Percentiles rank a stretch among this genome's conserved stretches.
These are phyloP conservation scores for Tachuris rubrigastra DNA, from an alignment of 2,113 vertebrate species.

Conservation along the genomic window DNA sequence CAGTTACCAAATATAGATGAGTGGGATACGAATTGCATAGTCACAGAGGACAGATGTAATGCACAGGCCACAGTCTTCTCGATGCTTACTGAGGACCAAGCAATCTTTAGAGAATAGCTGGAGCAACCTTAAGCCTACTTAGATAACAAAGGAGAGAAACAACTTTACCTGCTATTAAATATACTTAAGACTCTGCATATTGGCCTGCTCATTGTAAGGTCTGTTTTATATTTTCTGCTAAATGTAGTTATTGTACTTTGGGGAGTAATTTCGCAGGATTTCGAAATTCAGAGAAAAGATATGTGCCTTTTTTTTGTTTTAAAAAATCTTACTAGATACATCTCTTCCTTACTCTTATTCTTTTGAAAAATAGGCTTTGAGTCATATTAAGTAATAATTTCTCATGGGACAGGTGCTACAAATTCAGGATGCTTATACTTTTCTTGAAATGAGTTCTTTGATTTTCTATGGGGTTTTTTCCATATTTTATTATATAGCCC, in stretches of 20 bases:
- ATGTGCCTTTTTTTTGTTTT: background rate
- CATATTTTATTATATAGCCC: background rate
- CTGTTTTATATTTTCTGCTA: constrained; percentile 45
- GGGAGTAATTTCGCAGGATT: background rate
- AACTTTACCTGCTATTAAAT: background rate
- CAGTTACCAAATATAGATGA: constrained; percentile 92
- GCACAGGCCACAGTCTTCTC: constrained; percentile 79
- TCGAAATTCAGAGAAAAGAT: background rate
- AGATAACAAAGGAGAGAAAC: background rate
- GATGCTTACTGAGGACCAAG: constrained; percentile 70
- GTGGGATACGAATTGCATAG: constrained; percentile 77
- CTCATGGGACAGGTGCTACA: background rate
- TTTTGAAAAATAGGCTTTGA: background rate
- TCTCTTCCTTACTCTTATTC: background rate
- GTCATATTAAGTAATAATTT: background rate
- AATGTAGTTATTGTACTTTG: background rate
- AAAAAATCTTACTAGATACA: background rate
- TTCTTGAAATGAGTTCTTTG: background rate
- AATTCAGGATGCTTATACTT: background rate
- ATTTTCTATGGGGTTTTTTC: background rate
- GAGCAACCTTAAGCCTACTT: constrained; percentile 21
- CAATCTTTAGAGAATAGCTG: constrained; percentile 56
- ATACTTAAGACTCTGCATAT: constrained; percentile 30
- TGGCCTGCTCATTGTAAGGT: constrained; percentile 62
- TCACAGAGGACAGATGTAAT: constrained; percentile 86